phyloP scores from a whole-genome alignment of 2,797 vertebrate genomes.

The Avahi laniger region DNA sequence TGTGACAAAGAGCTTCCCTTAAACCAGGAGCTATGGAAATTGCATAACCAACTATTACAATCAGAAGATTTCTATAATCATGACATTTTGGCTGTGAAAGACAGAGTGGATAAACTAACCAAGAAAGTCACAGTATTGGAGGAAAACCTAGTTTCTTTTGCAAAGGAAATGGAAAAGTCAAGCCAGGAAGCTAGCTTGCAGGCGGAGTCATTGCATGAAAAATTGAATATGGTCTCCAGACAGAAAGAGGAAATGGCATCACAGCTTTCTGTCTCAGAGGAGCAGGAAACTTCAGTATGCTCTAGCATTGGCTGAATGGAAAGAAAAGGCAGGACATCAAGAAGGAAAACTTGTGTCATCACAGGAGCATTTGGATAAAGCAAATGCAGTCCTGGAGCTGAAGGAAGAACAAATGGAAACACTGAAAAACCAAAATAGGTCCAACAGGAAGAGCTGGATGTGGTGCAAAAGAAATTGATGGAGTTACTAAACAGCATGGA shows the following conservation, averaged over 20 bases:
- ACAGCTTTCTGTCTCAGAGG: conserved; percentile 88
- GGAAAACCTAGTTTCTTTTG: conserved; percentile 88
- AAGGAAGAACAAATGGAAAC: conserved; percentile 94
- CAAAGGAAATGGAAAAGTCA: conserved; percentile 90
- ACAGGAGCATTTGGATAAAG: conserved; percentile 91
- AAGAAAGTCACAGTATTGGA: conserved; percentile 88
- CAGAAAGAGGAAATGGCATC: conserved; percentile 87
- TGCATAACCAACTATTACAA: conserved; percentile 91
- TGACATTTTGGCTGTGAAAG: conserved; percentile 90
- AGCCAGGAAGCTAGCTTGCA: conserved; percentile 93
- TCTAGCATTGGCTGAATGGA: conserved; percentile 90
- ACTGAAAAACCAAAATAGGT: conserved; percentile 91
- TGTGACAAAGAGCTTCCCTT: conserved; percentile 90
- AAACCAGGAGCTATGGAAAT: conserved; percentile 90
- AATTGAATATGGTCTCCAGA: conserved; percentile 86
- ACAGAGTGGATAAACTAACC: conserved; percentile 88
- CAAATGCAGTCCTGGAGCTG: conserved; percentile 88
- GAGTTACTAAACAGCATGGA: conserved; percentile 92
- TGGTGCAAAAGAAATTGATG: conserved; percentile 91
- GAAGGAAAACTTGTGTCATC: conserved; percentile 82
- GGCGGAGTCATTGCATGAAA: conserved; percentile 94
- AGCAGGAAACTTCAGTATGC: conserved; percentile 93
- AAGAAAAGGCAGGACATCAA: conserved; percentile 85
- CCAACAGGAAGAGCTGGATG: conserved; percentile 93
- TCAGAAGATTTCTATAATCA: conserved; percentile 93